Evolutionary conservation across 1,140 invertebrate genomes (phyloP).

Genomic region (Listronotus bonariensis): DNA sequence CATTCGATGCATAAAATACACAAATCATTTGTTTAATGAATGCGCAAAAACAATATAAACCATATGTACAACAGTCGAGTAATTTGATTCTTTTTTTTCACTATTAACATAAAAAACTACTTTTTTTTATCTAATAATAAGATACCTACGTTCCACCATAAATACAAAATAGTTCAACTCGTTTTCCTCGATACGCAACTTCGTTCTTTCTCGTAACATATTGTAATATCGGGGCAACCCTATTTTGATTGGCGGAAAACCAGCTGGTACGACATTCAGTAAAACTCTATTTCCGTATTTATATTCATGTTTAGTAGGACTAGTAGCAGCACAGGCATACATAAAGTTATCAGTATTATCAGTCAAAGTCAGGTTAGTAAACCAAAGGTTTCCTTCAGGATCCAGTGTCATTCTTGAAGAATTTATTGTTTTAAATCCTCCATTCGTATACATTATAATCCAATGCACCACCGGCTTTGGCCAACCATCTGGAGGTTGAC

Average conservation of each 20-base stretch:
- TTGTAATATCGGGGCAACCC: conserved; percentile 74
- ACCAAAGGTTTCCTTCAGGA: conserved; percentile 92
- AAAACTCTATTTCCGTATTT: conserved; percentile 85
- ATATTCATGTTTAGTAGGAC: conserved; percentile 85
- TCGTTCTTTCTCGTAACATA: conserved; percentile 87
- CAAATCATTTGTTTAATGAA: too few relatives aligned
- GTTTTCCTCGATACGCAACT: conserved; percentile 80
- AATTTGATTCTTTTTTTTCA: too few relatives aligned
- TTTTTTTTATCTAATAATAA: too few relatives aligned
- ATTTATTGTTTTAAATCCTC: conserved; percentile 85
- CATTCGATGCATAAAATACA: too few relatives aligned
- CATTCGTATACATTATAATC: conserved; percentile 80
- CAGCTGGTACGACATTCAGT: conserved; percentile 77
- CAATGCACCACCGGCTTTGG: conserved; percentile 93
- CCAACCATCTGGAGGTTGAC: conserved; percentile 91
- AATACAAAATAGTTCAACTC: conserved; percentile 84
- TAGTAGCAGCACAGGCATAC: conserved; percentile 89
- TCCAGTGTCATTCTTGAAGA: conserved; percentile 92
- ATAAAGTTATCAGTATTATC: conserved; percentile 82
- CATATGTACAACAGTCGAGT: too few relatives aligned
- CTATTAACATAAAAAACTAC: too few relatives aligned
- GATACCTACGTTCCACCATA: conserved; percentile 83
- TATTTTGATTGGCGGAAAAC: conserved; percentile 77
- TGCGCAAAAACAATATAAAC: too few relatives aligned
- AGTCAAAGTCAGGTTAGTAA: conserved; percentile 87